These are phyloP conservation scores for Calliopum simillimum DNA, from an alignment of 2,888 invertebrate genomes.

Conservation along the genomic window DNA sequence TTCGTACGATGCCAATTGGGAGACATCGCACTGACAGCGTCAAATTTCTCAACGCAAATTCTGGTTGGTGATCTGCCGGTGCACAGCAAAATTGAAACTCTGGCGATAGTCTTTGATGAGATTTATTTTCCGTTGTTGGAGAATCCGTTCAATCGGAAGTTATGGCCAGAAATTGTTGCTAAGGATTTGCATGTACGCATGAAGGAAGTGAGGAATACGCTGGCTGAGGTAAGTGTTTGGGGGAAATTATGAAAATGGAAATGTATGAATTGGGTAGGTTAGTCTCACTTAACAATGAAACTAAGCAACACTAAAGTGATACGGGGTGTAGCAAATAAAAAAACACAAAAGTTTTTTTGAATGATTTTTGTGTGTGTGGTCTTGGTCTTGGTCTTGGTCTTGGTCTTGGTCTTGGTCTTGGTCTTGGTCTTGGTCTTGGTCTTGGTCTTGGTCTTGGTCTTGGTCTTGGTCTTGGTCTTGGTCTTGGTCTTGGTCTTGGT, in stretches of 20 bases:
- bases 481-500: no score
- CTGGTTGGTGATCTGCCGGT: constrained; percentile 81
- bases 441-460: no score
- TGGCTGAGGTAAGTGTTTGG: constrained; percentile 58
- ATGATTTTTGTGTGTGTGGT: no score
- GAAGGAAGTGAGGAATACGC: constrained; percentile 71
- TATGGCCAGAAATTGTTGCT: constrained; percentile 79
- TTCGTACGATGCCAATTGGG: constrained; percentile 67
- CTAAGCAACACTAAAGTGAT: no score
- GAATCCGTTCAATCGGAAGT: constrained; percentile 75
- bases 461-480: no score
- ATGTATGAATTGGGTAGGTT: background rate
- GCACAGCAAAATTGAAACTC: constrained; percentile 76
- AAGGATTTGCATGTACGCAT: constrained; percentile 79
- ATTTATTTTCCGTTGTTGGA: constrained; percentile 80
- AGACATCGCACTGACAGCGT: constrained; percentile 55
- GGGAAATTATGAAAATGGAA: background rate
- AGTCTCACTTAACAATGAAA: no score
- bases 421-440: no score
- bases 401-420: no score
- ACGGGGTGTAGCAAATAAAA: no score
- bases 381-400: no score
- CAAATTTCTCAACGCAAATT: constrained; percentile 67
- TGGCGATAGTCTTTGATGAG: constrained; percentile 78
- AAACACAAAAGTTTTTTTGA: no score